Percentiles rank a stretch among this genome's conserved stretches.
Conservation (phyloP, 2,888 invertebrate species). For the Ashinkailepas kermadecensis region DNA sequence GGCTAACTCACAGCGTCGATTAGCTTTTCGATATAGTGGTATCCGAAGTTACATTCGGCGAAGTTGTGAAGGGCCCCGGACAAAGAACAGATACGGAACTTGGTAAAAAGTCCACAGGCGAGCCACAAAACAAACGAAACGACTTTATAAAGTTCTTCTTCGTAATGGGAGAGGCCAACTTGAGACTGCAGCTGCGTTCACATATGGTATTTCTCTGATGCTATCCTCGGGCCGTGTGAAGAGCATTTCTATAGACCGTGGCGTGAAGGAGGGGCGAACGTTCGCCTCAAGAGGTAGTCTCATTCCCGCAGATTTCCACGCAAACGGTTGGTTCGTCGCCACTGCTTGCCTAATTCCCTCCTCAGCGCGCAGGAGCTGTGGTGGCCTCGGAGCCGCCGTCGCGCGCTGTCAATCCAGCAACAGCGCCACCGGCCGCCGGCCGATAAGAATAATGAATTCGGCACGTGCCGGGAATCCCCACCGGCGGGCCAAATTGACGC, state of each 20-base stretch:
- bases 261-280: background rate
- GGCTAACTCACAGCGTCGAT: no score
- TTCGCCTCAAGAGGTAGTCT: background rate
- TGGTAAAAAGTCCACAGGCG: background rate
- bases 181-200: background rate
- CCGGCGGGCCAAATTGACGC: background rate
- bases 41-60: no score
- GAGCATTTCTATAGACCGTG: background rate
- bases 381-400: background rate
- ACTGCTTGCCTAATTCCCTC: background rate
- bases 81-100: background rate
- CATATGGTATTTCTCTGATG: background rate
- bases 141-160: background rate
- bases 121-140: background rate
- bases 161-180: background rate
- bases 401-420: background rate
- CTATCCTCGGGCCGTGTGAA: no score
- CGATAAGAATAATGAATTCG: conserved; percentile 2
- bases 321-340: background rate
- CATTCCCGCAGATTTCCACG: background rate
- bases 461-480: background rate
- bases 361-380: background rate
- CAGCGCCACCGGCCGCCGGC: conserved; percentile 13
- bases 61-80: background rate
- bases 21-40: no score